phyloP scores from a whole-genome alignment of 2,888 invertebrate genomes.

The Ophion ellenae region DNA sequence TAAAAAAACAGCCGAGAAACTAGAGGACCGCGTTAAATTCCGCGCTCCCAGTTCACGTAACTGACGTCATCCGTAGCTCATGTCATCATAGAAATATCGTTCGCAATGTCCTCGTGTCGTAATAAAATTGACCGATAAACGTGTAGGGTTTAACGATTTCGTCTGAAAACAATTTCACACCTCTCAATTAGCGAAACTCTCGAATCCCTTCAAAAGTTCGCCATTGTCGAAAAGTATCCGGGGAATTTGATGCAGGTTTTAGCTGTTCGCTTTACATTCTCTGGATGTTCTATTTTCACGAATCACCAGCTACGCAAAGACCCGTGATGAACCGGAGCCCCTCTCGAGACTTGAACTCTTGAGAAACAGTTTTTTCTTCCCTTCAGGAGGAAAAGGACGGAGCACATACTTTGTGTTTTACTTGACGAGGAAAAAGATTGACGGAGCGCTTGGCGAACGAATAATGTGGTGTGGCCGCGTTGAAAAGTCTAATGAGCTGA shows the following conservation, averaged over 20 bases:
- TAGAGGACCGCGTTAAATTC: no score
- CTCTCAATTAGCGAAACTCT: constrained; percentile 43
- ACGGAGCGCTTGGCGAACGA: background rate
- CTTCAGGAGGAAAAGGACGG: background rate
- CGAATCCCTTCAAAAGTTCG: constrained; percentile 8
- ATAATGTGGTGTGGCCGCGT: no score
- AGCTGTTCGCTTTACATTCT: constrained; percentile 11
- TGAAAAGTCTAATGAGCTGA: no score
- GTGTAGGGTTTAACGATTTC: constrained; percentile 10
- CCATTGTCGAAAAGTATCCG: constrained; percentile 13
- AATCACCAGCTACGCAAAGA: constrained; percentile 5
- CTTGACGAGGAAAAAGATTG: background rate
- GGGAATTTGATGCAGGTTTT: constrained; percentile 27
- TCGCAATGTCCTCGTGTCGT: constrained; percentile 3
- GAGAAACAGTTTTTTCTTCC: constrained; percentile 24
- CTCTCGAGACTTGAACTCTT: constrained; percentile 12
- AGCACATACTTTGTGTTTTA: background rate
- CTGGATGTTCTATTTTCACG: constrained; percentile 38
- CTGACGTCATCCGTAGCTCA: background rate
- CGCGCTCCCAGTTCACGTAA: background rate
- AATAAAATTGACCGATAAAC: constrained; percentile 25
- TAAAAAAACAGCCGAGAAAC: no score
- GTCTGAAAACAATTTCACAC: constrained; percentile 32
- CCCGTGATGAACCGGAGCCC: background rate
- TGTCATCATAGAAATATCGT: constrained; percentile 19